phyloP scores from a whole-genome alignment of 2,888 invertebrate species.

The Phaonia tiefii region DNA sequence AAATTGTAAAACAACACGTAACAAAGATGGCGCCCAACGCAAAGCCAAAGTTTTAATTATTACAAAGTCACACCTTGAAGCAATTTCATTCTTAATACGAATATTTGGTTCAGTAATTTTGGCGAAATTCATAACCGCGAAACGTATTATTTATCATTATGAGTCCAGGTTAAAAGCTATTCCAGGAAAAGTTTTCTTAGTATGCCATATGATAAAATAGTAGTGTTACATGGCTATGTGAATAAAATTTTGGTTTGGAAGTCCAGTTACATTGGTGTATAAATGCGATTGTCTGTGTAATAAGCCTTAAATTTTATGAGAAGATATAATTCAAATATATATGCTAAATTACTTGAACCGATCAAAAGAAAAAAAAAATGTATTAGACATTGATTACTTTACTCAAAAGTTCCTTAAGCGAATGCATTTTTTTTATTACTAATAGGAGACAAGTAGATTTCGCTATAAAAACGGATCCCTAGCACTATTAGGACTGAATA shows the following conservation, averaged over 20 bases:
- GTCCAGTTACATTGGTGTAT: background rate
- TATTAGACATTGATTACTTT: background rate
- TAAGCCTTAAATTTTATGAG: no score
- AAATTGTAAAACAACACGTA: background rate
- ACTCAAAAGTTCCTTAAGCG: background rate
- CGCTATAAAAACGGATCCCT: background rate
- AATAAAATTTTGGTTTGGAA: background rate
- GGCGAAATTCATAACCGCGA: background rate
- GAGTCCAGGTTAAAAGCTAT: background rate
- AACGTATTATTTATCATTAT: background rate
- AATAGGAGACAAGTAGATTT: background rate
- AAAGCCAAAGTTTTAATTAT: background rate
- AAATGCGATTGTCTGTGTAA: no score
- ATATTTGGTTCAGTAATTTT: background rate
- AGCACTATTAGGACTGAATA: background rate
- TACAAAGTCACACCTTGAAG: background rate
- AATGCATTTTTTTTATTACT: background rate
- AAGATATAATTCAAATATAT: background rate
- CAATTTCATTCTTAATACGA: background rate
- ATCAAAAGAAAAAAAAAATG: background rate
- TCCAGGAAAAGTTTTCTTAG: background rate
- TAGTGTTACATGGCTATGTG: background rate
- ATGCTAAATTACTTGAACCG: background rate
- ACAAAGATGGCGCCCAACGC: conserved; percentile 9
- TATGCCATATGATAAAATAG: background rate